phyloP scores from a whole-genome alignment of 2,888 invertebrate genomes.

The Drosophila flavopinicola region DNA sequence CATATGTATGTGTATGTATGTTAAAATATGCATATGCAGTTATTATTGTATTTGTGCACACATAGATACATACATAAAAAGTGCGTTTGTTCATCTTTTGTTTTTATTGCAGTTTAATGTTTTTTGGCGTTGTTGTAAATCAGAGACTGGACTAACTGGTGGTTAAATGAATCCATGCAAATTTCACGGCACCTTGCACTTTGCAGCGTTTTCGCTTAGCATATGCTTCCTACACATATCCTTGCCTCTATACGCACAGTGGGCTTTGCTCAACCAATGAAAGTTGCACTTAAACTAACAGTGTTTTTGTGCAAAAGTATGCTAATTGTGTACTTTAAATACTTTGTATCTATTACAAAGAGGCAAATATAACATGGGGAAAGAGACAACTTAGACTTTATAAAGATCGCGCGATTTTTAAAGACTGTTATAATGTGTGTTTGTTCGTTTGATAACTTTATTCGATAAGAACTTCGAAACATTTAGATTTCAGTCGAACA shows the following conservation, averaged over 20 bases:
- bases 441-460: too few relatives aligned
- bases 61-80: conserved; percentile 14
- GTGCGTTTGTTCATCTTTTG: background rate
- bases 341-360: too few relatives aligned
- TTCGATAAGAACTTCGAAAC: too few relatives aligned
- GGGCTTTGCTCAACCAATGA: too few relatives aligned
- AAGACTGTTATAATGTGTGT: too few relatives aligned
- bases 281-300: background rate
- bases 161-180: conserved; percentile 11
- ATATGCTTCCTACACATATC: conserved; percentile 15
- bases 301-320: background rate
- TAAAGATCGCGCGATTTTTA: too few relatives aligned
- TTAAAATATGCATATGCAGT: background rate
- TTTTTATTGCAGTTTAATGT: conserved; percentile 12
- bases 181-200: conserved; percentile 4
- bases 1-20: background rate
- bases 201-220: conserved; percentile 3
- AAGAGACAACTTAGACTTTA: too few relatives aligned
- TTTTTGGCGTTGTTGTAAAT: conserved; percentile 7
- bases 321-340: too few relatives aligned
- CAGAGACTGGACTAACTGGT: conserved; percentile 1
- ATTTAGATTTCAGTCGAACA: too few relatives aligned
- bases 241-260: background rate
- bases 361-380: too few relatives aligned
- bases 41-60: too few relatives aligned